These are phyloP conservation scores for Phrynocephalus guinanensis DNA, from an alignment of 2,797 vertebrate species.

Conservation along the genomic window DNA sequence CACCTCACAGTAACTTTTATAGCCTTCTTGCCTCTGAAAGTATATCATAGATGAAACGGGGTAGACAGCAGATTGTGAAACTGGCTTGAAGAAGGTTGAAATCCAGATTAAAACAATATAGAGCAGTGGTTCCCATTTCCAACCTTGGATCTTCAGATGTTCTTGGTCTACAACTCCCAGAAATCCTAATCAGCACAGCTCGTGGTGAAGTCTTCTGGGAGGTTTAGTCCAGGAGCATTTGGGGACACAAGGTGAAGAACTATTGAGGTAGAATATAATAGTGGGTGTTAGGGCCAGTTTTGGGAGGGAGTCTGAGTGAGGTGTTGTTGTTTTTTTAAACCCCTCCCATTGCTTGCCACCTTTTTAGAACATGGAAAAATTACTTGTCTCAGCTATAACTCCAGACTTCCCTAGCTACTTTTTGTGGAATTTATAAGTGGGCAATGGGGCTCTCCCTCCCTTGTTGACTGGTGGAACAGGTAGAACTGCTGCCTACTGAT, in stretches of 20 bases:
- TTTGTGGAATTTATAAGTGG: no score
- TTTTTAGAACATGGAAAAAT: no score
- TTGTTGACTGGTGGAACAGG: background rate
- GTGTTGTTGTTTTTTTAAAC: background rate
- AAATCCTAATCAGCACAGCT: background rate
- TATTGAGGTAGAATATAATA: background rate
- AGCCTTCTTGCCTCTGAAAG: background rate
- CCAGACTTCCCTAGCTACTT: background rate
- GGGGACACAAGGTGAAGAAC: background rate
- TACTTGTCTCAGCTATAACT: no score
- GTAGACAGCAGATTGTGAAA: no score
- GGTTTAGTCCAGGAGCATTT: background rate
- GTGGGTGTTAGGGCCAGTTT: background rate
- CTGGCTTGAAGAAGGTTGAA: no score
- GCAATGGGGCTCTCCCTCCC: no score
- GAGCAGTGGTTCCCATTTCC: background rate
- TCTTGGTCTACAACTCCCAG: no score
- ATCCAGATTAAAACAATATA: background rate
- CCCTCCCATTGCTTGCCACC: no score
- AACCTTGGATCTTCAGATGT: background rate
- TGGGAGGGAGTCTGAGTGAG: background rate
- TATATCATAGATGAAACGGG: background rate
- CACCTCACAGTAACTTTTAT: background rate
- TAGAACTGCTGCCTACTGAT: background rate
- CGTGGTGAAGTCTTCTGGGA: background rate